Evolutionary conservation across 2,797 vertebrate species (phyloP).

Genomic region (Sebastes melanostomus): DNA sequence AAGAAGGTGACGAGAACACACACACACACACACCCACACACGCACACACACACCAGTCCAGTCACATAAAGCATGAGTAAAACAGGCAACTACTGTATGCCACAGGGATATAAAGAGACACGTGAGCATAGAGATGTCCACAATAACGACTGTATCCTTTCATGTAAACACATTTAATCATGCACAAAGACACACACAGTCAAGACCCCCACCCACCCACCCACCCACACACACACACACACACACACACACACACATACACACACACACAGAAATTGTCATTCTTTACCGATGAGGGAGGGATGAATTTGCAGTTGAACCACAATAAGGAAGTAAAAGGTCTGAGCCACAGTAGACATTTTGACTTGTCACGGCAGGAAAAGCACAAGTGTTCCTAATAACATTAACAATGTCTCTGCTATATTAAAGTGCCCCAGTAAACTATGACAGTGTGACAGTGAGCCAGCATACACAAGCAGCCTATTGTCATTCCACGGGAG

Average conservation of each 20-base stretch:
- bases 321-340: neutral
- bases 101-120: neutral
- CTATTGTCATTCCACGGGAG: no score
- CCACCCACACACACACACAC: neutral
- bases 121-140: neutral
- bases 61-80: conserved; percentile 13
- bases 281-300: neutral
- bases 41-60: neutral
- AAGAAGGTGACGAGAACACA: conserved; percentile 73
- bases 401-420: neutral
- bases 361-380: neutral
- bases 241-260: neutral
- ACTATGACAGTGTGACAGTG: neutral
- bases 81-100: neutral
- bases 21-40: neutral
- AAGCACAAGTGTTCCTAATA: neutral
- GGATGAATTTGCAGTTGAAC: neutral
- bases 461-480: neutral
- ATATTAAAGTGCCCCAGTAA: neutral
- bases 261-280: neutral
- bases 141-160: neutral
- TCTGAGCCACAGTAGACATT: neutral
- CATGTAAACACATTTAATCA: neutral
- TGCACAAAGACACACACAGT: neutral
- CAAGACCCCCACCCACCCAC: no score